phyloP scores from a whole-genome alignment of 1,140 invertebrate species.

The Oppia nitens region DNA sequence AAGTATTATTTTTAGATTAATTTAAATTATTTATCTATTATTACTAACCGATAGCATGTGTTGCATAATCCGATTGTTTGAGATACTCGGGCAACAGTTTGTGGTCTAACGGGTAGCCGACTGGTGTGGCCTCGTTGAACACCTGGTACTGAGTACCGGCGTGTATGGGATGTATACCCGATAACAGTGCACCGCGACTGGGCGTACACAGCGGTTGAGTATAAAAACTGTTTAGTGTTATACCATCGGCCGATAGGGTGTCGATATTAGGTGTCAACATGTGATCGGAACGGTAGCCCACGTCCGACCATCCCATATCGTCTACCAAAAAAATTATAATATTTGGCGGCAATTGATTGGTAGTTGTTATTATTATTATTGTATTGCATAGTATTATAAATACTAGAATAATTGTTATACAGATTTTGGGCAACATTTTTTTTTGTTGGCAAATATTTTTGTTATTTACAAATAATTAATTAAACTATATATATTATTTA shows the following conservation, averaged over 20 bases:
- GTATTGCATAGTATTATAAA: no score
- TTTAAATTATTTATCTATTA: no score
- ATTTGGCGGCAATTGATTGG: conserved; percentile 17
- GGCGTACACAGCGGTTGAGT: conserved; percentile 56
- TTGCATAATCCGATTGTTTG: conserved; percentile 25
- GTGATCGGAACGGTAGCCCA: conserved; percentile 66
- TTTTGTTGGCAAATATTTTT: no score
- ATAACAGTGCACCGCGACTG: conserved; percentile 59
- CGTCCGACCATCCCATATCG: conserved; percentile 56
- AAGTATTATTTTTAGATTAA: no score
- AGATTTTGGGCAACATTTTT: no score
- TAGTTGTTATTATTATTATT: no score
- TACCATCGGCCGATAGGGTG: conserved; percentile 41
- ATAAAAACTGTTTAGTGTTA: conserved; percentile 62
- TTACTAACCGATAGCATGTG: conserved; percentile 17
- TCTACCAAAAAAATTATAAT: conserved; percentile 10
- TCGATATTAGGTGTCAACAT: conserved; percentile 71
- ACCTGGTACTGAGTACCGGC: conserved; percentile 60
- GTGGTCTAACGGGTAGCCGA: conserved; percentile 48
- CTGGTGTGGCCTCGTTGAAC: conserved; percentile 48
- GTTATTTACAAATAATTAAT: no score
- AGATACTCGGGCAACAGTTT: conserved; percentile 57
- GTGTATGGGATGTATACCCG: conserved; percentile 67
- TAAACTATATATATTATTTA: no score
- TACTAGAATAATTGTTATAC: no score